Base-by-base conservation (phyloP, 2,888 invertebrate genomes). In the Camponotus fellah region DNA sequence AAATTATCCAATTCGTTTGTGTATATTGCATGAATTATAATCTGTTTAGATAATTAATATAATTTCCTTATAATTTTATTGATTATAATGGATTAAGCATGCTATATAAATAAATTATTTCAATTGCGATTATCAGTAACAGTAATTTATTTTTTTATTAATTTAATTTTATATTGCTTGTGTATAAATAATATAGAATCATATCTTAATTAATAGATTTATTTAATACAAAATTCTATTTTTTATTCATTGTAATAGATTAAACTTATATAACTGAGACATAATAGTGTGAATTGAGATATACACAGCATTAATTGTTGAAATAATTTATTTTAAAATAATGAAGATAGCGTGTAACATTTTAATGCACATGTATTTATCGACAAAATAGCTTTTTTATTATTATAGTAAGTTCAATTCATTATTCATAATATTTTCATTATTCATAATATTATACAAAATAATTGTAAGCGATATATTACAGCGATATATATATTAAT, bases 281-380 rank as follows among this genome's bases (percentile, higher is more conserved):
- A 5, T 49, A 49, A 53, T 8, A 53, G 5, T 60, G 34, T 34
- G 66, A 66, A 69, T 34, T 2, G 14, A 62, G 17, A 6, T 69
- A n/a, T 12, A 68, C 5, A 56, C 26, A 26, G 26, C 2, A 17
- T 66, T 26, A 69, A 37, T 46, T 49, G 12, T 46, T 58, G 17
- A 72, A 71, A 34, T 69, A 71, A 53, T 53, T 53, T 53, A 8
- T 68, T 6, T 58, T 4, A 4, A 43, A 43, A 58, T 14, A 34
- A 49, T 21, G 6, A 65, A 21, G 58, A 6, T 26, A 66, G 8
- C 43, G 12, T 43, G 4, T 34, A 37, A 69, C 1, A 3, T 71
- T 46, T 85, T 81, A 58, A 76, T 83, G 81, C 88, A 85, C 85
- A 83, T 62, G 60, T 69, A 85, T 75, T 71, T 79, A 81, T 85